Evolutionary conservation across 92 coral and sea anemone genomes (phyloP).

Genomic region (Micromussa lordhowensis): DNA sequence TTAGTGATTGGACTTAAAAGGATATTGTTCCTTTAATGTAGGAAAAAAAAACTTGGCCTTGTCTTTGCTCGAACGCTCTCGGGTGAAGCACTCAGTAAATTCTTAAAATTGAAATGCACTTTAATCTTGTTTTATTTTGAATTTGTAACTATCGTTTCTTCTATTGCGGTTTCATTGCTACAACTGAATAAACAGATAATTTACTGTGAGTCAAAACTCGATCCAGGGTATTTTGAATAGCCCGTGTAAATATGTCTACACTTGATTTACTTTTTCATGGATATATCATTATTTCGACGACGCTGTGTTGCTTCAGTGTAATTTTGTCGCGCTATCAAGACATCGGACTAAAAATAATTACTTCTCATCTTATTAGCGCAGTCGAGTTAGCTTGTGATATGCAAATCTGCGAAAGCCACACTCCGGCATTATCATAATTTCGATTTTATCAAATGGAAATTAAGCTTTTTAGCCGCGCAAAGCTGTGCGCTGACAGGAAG

Average conservation of each 20-base stretch:
- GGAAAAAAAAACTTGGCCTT: background rate
- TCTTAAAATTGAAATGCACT: background rate
- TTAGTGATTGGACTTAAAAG: background rate
- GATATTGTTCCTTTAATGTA: background rate
- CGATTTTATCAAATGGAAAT: slow-evolving; percentile 34
- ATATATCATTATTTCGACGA: background rate
- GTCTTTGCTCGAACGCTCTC: background rate
- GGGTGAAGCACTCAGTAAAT: background rate
- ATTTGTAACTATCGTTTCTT: background rate
- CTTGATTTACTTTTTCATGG: slow-evolving; percentile 5
- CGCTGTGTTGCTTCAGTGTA: background rate
- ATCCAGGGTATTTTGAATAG: background rate
- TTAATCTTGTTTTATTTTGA: background rate
- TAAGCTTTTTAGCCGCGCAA: background rate
- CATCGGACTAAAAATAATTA: background rate
- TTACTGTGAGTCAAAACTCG: background rate
- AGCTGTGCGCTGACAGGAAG: slow-evolving; percentile 6
- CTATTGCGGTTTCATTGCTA: background rate
- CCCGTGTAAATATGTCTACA: background rate
- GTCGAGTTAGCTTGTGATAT: slow-evolving; percentile 6
- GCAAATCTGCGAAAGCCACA: slow-evolving; percentile 41
- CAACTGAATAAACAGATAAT: slow-evolving; percentile 37
- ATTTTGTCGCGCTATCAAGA: background rate
- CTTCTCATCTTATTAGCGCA: background rate
- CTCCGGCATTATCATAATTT: slow-evolving; percentile 33